A percentile compares a stretch with the other conserved stretches of the same genome.
Evolutionary conservation across 2,888 invertebrate genomes (phyloP).

Genomic region (Drepana falcataria): DNA sequence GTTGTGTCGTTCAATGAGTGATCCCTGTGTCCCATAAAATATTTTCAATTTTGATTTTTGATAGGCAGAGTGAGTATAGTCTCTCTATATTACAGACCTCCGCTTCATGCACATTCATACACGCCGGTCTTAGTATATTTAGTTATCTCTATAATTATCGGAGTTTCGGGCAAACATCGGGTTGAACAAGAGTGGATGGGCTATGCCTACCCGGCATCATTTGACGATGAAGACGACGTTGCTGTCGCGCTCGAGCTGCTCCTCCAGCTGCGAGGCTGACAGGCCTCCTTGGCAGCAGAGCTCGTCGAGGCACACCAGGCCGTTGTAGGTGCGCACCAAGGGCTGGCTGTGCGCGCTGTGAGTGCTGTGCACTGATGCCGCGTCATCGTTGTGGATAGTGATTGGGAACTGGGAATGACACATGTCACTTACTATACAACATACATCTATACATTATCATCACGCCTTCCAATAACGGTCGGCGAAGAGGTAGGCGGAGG

Average conservation of each 20-base stretch:
- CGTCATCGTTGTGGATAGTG: constrained; percentile 61
- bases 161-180: no score
- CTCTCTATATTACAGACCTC: no score
- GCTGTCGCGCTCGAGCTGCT: constrained; percentile 86
- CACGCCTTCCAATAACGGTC: no score
- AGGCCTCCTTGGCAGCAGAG: constrained; percentile 89
- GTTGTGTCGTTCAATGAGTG: no score
- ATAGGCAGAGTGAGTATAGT: no score
- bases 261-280: constrained; percentile 84
- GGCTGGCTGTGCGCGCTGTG: constrained; percentile 63
- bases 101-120: no score
- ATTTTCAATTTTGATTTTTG: no score
- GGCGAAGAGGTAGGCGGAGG: no score
- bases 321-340: constrained; percentile 63
- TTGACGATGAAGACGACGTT: constrained; percentile 82
- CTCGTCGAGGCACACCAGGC: constrained; percentile 85
- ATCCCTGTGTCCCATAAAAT: no score
- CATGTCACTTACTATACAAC: background rate
- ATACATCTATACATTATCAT: no score
- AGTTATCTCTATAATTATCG: no score
- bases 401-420: constrained; percentile 64
- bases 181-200: background rate
- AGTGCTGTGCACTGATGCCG: constrained; percentile 42
- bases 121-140: no score
- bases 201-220: constrained; percentile 25